Evolutionary conservation across 2,113 vertebrate genomes (phyloP).

Genomic region (Gobio gobio): DNA sequence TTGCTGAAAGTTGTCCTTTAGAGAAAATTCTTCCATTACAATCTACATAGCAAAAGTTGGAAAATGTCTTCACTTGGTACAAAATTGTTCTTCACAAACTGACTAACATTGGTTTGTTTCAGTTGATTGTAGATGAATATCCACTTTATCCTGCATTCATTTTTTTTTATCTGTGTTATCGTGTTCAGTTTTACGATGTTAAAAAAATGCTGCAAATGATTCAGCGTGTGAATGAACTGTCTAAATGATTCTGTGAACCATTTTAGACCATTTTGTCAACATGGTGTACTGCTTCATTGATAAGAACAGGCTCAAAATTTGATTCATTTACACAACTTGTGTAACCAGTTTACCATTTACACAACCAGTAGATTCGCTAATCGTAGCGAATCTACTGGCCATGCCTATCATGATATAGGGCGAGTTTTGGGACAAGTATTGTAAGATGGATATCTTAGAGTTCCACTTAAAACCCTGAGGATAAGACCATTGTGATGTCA

Average conservation of each 20-base stretch:
- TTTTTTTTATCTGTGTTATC: neutral
- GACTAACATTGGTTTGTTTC: neutral
- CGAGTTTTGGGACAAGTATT: neutral
- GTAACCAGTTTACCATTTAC: too few species aligned
- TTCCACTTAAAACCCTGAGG: neutral
- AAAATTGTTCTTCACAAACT: neutral
- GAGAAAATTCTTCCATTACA: too few species aligned
- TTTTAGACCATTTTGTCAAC: neutral
- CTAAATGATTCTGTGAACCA: neutral
- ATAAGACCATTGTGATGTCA: constrained; percentile 3
- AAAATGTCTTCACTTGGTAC: neutral
- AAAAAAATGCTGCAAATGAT: neutral
- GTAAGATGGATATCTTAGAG: neutral
- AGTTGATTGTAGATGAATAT: neutral
- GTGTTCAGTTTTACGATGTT: neutral
- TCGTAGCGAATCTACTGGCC: neutral
- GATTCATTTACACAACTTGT: neutral
- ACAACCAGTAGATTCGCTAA: neutral
- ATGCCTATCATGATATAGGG: neutral
- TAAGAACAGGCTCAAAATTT: neutral
- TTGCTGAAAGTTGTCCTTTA: too few species aligned
- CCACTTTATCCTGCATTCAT: neutral
- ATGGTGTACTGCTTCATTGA: too few species aligned
- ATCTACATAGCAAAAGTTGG: neutral
- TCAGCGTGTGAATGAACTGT: neutral